These are phyloP conservation scores for Papilio gigon DNA, from an alignment of 2,888 invertebrate species.

Conservation along the genomic window DNA sequence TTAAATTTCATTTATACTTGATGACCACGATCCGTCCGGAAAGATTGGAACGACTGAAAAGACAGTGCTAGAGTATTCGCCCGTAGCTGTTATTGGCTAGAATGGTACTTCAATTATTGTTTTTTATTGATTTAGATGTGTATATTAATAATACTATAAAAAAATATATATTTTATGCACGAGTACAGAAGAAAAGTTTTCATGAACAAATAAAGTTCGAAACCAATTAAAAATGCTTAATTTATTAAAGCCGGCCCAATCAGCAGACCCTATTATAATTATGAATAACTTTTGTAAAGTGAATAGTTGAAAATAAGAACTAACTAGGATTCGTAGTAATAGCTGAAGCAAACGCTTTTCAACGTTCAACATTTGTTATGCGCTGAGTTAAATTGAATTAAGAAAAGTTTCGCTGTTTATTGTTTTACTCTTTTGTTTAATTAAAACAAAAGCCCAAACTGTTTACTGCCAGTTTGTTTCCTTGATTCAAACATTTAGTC, in stretches of 20 bases:
- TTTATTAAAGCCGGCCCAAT: conserved; percentile 3
- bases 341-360: conserved; percentile 39
- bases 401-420: conserved; percentile 39
- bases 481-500: conserved; percentile 2
- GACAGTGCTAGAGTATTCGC: too few relatives aligned
- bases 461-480: conserved; percentile 11
- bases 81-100: too few relatives aligned
- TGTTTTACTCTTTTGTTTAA: conserved; percentile 37
- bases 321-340: conserved; percentile 32
- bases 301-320: conserved; percentile 39
- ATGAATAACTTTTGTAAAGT: conserved; percentile 38
- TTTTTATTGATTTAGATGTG: too few relatives aligned
- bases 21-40: too few relatives aligned
- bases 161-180: not conserved
- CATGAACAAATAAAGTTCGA: not conserved
- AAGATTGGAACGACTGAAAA: too few relatives aligned
- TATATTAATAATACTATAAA: too few relatives aligned
- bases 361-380: conserved; percentile 39
- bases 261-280: conserved; percentile 28
- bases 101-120: too few relatives aligned
- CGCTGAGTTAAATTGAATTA: conserved; percentile 40
- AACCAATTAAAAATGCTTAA: conserved; percentile 7
- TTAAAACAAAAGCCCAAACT: conserved; percentile 32
- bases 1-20: too few relatives aligned
- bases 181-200: not conserved